Conservation (phyloP, 2,888 invertebrate genomes). For the Ophion costatus region DNA sequence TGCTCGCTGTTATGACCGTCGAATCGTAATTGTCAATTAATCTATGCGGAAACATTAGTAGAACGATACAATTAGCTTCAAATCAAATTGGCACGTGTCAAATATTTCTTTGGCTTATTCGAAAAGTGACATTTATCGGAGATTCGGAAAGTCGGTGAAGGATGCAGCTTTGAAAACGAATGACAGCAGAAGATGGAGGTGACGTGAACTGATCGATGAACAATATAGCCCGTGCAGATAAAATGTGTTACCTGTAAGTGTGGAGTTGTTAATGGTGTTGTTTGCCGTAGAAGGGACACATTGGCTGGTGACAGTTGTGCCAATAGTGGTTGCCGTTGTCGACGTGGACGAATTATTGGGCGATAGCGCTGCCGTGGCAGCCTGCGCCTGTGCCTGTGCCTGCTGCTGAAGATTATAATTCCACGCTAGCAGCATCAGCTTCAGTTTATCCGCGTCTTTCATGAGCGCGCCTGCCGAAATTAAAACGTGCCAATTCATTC, state of each 20-base stretch:
- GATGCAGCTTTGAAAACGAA: neutral
- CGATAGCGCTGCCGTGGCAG: slow-evolving; percentile 80
- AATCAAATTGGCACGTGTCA: too few species aligned
- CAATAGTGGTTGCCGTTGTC: slow-evolving; percentile 78
- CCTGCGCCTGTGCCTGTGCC: slow-evolving; percentile 80
- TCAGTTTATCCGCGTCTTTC: slow-evolving; percentile 95
- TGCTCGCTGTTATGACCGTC: too few species aligned
- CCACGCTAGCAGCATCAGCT: slow-evolving; percentile 95
- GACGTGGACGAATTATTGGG: slow-evolving; percentile 81
- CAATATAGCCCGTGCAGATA: slow-evolving; percentile 52
- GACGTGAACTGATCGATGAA: neutral
- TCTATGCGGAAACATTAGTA: too few species aligned
- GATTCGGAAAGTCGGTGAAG: neutral
- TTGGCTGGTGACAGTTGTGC: slow-evolving; percentile 82
- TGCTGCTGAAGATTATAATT: slow-evolving; percentile 91
- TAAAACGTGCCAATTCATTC: slow-evolving; percentile 76
- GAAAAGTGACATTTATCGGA: neutral
- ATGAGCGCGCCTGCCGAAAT: slow-evolving; percentile 85
- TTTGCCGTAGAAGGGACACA: slow-evolving; percentile 82
- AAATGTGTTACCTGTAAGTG: slow-evolving; percentile 82
- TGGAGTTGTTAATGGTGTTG: slow-evolving; percentile 83
- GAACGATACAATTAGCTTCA: too few species aligned
- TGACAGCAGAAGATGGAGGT: neutral
- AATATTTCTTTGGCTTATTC: too few species aligned
- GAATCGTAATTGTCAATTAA: too few species aligned